Percentiles rank a stretch among this genome's conserved stretches.
These are phyloP conservation scores for Temnothorax curvispinosus DNA, from an alignment of 1,140 invertebrate species.

Conservation along the genomic window DNA sequence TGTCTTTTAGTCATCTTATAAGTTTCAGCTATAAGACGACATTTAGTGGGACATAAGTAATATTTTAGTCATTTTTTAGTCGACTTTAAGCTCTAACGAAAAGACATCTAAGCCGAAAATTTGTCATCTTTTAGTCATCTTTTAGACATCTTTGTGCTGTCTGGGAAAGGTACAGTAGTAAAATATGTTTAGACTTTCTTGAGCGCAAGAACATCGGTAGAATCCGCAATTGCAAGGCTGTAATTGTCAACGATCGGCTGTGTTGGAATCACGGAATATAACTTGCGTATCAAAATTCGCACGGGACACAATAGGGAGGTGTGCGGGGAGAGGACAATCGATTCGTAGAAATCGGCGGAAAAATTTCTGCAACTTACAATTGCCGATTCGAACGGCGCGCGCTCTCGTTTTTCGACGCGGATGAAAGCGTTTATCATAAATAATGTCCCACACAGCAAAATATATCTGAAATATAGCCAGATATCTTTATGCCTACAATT, in stretches of 20 bases:
- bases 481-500: too few species aligned
- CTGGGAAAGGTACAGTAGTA: slow-evolving; percentile 43
- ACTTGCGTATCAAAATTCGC: slow-evolving; percentile 7
- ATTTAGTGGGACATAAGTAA: too few species aligned
- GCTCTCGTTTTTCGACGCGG: slow-evolving; percentile 39
- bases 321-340: neutral
- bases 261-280: neutral
- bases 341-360: neutral
- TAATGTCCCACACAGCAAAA: slow-evolving; percentile 38
- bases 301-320: neutral
- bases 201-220: neutral
- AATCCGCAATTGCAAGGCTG: slow-evolving; percentile 34
- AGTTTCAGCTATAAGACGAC: too few species aligned
- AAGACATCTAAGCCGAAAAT: too few species aligned
- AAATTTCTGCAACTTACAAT: slow-evolving; percentile 18
- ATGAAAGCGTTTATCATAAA: slow-evolving; percentile 65
- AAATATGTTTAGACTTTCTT: slow-evolving; percentile 64
- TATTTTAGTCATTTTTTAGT: too few species aligned
- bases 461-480: too few species aligned
- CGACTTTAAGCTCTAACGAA: too few species aligned
- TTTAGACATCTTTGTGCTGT: too few species aligned
- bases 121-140: too few species aligned
- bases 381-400: slow-evolving; percentile 44
- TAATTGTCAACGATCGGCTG: neutral
- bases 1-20: too few species aligned